Evolutionary conservation across 2,888 invertebrate species (phyloP), one percentile per base, ranked within the genome.

Genomic region (Ecliptopera silaceata): DNA sequence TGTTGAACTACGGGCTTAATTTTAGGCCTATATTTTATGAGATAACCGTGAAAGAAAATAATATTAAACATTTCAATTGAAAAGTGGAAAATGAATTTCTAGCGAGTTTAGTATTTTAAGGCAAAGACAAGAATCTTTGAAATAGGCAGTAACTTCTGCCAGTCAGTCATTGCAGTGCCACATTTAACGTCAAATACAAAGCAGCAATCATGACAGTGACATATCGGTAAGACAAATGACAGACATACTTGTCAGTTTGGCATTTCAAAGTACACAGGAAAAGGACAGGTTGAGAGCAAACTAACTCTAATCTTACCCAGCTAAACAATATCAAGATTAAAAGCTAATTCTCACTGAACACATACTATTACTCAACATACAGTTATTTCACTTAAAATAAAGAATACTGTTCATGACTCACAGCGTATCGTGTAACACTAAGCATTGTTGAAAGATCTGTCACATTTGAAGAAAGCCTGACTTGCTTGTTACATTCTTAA

Each of bases 1-100:
- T 87, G 87, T 86, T 82, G 80, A 80, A 77, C 86, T 88, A 88
- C 84, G 86, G 87, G 86, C 88, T 89, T 88, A 88, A 59, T 73
- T 57, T 87, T 90, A 89, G 89, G 89, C 89, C 89, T 88, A 85
- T 84, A 74, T 66, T 75, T 75, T 70, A 75, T 71, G 69, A 73
- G 57, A 70, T 66, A 64, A 62, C 3, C 62, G 63, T 34, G 36
- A 43, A 63, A 64, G 57, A 46, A 52, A 58, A 50, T 45, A 22
- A 50, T 34, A 32, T 15, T 34, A 18, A n/a, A 41, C 20, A 22
- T 29, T 36, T 51, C 34, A 20, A 22, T 42, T 32, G 5, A 55
- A 44, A 47, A 46, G 20, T 45, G 44, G 18, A 36, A 51, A 47
- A 43, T 13, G 34, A 50, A 46, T 17, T 15, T 18, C 31, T 45